A percentile compares a stretch with the other conserved stretches of the same genome.
Conservation (phyloP, 2,113 vertebrate genomes). For the Cygnus buccinator region DNA sequence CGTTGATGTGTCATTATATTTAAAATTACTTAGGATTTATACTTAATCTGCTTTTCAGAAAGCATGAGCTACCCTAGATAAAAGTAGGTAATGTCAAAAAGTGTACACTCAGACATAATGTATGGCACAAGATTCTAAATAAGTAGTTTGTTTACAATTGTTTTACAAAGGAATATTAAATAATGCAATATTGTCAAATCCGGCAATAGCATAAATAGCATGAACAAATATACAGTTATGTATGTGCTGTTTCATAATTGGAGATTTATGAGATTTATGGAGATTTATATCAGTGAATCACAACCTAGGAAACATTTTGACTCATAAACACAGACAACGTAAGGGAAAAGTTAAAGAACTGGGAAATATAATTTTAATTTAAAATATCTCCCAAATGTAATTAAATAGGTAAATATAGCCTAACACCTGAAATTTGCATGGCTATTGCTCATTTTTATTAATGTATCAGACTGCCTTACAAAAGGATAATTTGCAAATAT, state of each 20-base stretch:
- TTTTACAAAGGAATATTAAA: background rate
- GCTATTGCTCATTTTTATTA: background rate
- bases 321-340: background rate
- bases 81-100: background rate
- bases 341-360: background rate
- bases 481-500: background rate
- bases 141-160: background rate
- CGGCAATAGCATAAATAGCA: background rate
- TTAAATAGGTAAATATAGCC: background rate
- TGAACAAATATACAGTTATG: rapidly evolving
- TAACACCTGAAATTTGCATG: background rate
- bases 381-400: background rate
- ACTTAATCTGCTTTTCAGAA: background rate
- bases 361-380: background rate
- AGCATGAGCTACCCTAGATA: background rate
- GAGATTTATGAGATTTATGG: background rate
- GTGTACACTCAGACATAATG: background rate
- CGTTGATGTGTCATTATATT: background rate
- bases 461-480: background rate
- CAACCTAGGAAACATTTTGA: background rate
- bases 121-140: background rate
- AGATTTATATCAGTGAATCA: background rate
- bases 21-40: background rate
- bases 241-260: background rate
- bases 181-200: background rate